Conservation (phyloP, 2,113 vertebrate species). For the Triplophysa dalaica region DNA sequence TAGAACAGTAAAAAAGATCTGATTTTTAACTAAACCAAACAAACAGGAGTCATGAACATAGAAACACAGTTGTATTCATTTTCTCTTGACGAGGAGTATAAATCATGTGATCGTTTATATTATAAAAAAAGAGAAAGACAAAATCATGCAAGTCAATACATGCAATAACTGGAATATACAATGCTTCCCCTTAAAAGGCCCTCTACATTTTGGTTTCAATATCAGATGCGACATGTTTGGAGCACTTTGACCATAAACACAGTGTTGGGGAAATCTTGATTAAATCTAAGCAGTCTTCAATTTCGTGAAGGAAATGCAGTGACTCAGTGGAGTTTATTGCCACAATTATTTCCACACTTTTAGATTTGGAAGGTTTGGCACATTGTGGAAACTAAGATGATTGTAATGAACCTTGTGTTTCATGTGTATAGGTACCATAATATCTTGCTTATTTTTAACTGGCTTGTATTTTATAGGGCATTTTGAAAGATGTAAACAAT, state of each 20-base stretch:
- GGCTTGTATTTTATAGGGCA: background rate
- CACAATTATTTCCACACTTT: slow-evolving; percentile 65
- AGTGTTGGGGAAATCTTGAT: slow-evolving; percentile 65
- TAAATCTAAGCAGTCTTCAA: slow-evolving; percentile 65
- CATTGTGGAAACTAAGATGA: slow-evolving; percentile 39
- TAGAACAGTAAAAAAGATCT: background rate
- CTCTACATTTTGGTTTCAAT: slow-evolving; percentile 22
- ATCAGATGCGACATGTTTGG: slow-evolving; percentile 57
- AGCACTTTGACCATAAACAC: slow-evolving; percentile 48
- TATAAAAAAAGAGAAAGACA: background rate
- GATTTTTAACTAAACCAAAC: background rate
- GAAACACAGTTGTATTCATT: background rate
- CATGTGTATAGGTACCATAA: background rate
- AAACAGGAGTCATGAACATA: background rate
- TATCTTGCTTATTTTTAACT: background rate
- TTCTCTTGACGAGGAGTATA: background rate
- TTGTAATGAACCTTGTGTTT: slow-evolving; percentile 7
- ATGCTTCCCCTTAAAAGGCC: slow-evolving; percentile 17
- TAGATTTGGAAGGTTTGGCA: slow-evolving; percentile 55
- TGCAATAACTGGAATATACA: background rate
- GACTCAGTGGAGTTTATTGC: slow-evolving; percentile 66
- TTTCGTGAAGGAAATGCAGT: slow-evolving; percentile 67
- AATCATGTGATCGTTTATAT: background rate
- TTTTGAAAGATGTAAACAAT: too few species aligned
- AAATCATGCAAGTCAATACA: background rate